These are phyloP conservation scores for Chaetura pelagica DNA, from an alignment of 2,113 vertebrate genomes.

Conservation along the genomic window DNA sequence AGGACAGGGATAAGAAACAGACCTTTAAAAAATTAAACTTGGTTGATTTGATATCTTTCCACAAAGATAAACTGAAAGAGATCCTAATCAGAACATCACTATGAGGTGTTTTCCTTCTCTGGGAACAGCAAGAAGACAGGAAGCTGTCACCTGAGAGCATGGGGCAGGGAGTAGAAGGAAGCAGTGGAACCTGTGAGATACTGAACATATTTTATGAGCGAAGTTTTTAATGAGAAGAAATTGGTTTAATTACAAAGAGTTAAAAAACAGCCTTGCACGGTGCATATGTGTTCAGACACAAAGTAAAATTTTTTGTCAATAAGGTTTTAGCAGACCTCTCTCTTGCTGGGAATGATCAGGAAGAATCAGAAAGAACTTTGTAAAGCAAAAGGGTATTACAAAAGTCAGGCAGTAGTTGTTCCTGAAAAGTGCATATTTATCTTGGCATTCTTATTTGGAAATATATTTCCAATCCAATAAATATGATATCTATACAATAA, in stretches of 20 bases:
- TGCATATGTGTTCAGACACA: not conserved
- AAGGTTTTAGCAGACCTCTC: not conserved
- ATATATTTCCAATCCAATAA: not conserved
- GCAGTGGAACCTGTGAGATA: not conserved
- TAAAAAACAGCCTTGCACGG: not conserved
- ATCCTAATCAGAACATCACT: not conserved
- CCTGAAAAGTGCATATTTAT: not conserved
- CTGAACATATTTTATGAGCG: not conserved
- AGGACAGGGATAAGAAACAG: not conserved
- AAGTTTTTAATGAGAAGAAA: not conserved
- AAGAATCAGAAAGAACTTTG: not conserved
- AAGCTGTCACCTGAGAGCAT: not conserved
- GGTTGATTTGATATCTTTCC: not conserved
- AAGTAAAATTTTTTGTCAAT: not conserved
- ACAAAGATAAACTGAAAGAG: not conserved
- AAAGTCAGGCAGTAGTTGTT: not conserved
- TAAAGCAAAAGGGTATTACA: not conserved
- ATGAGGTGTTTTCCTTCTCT: not conserved
- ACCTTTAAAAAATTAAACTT: not conserved
- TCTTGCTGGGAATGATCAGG: not conserved
- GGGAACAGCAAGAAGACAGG: fast-evolving
- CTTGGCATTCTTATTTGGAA: not conserved
- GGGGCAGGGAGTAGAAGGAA: not conserved
- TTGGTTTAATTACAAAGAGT: not conserved
- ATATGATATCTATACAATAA: not conserved